Percentiles rank a stretch among this genome's conserved stretches.
phyloP scores from a whole-genome alignment of 2,113 vertebrate species.

The Prietella phreatophila region DNA sequence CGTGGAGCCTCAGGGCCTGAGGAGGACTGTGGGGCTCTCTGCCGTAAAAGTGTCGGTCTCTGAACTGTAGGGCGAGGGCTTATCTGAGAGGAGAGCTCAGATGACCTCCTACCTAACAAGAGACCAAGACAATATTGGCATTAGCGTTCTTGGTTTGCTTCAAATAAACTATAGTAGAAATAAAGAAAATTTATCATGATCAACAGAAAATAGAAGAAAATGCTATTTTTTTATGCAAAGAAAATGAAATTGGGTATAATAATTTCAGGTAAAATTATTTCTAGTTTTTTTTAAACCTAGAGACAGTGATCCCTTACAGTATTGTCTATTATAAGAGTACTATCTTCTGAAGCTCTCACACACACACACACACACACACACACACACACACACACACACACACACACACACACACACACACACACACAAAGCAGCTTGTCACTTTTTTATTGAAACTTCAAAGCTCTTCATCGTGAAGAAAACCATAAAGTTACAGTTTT shows the following conservation, averaged over 20 bases:
- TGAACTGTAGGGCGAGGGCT: conserved; percentile 65
- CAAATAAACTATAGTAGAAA: background rate
- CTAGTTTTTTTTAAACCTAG: background rate
- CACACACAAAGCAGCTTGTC: too few relatives aligned
- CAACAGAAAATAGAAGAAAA: background rate
- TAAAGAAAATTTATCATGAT: background rate
- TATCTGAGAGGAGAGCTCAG: conserved; percentile 69
- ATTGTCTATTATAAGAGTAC: background rate
- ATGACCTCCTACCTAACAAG: conserved; percentile 76
- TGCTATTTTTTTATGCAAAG: background rate
- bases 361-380: too few relatives aligned
- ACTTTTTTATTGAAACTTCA: background rate
- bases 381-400: too few relatives aligned
- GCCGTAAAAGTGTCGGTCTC: conserved; percentile 66
- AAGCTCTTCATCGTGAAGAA: background rate
- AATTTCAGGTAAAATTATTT: background rate
- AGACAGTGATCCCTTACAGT: background rate
- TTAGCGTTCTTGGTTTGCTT: background rate
- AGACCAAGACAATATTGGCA: conserved; percentile 6
- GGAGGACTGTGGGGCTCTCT: conserved; percentile 78
- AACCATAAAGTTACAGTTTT: background rate
- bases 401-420: too few relatives aligned
- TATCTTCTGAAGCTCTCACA: background rate
- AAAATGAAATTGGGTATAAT: background rate
- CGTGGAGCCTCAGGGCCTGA: conserved; percentile 78